Percentiles rank a stretch among this genome's conserved stretches.
Conservation (phyloP, 1,140 invertebrate genomes). For the Hypsibius dujardini region DNA sequence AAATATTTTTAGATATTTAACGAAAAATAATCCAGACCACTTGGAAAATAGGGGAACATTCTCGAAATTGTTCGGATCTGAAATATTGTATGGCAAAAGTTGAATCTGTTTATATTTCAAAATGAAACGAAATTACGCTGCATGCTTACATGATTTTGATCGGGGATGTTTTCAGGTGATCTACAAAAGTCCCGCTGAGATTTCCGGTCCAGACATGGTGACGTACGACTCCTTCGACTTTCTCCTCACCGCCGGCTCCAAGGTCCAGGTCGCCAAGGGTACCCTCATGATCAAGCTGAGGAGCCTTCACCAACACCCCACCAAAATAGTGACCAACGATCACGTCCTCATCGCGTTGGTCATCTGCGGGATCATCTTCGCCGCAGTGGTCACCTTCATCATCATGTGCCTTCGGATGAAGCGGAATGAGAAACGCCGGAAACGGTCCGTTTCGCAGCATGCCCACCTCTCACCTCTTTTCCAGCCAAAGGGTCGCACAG, state of each 20-base stretch:
- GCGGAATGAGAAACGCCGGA: background rate
- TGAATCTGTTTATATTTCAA: no score
- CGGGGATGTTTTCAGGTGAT: no score
- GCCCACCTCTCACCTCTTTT: conserved; percentile 9
- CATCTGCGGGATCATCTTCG: background rate
- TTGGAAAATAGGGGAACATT: no score
- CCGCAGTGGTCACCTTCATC: background rate
- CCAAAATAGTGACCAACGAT: conserved; percentile 14
- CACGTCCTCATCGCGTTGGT: background rate
- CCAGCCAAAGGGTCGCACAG: background rate
- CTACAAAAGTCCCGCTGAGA: conserved; percentile 1
- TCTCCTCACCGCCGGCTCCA: background rate
- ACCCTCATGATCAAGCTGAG: background rate
- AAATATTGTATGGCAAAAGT: no score
- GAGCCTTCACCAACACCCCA: background rate
- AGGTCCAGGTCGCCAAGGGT: background rate
- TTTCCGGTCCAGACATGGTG: no score
- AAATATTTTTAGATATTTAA: no score
- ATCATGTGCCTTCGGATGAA: background rate
- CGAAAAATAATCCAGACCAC: no score
- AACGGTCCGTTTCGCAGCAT: conserved; percentile 10
- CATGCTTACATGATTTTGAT: no score
- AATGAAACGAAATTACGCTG: no score
- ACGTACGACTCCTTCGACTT: background rate
- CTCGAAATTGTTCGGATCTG: no score